A percentile compares a stretch with the other conserved stretches of the same genome.
phyloP scores from a whole-genome alignment of 1,140 invertebrate species.

The Solenopsis fugax region DNA sequence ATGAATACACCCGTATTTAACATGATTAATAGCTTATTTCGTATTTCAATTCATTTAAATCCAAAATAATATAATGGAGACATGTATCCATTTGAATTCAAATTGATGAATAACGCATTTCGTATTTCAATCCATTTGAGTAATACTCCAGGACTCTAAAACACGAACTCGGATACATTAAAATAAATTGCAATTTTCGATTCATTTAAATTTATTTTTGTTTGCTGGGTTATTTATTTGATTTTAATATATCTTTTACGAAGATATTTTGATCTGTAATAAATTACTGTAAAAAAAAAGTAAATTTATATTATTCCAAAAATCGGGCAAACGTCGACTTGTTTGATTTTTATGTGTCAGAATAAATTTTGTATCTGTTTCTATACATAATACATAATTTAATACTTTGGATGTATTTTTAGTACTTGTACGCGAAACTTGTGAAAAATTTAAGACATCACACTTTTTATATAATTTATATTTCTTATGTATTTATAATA shows the following conservation, averaged over 20 bases:
- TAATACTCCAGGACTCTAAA: no score
- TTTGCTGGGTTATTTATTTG: slow-evolving; percentile 67
- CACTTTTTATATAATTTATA: slow-evolving; percentile 43
- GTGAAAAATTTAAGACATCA: slow-evolving; percentile 55
- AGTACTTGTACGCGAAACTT: slow-evolving; percentile 25
- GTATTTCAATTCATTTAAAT: no score
- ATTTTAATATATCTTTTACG: slow-evolving; percentile 67
- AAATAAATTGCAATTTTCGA: no score
- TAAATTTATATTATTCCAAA: slow-evolving; percentile 29
- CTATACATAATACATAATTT: slow-evolving; percentile 7
- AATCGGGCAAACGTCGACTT: slow-evolving; percentile 3
- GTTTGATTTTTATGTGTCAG: slow-evolving; percentile 2
- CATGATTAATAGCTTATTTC: no score
- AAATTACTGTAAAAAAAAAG: slow-evolving; percentile 34
- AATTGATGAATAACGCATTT: no score
- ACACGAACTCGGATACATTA: no score
- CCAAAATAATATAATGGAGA: no score
- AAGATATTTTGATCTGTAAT: slow-evolving; percentile 52
- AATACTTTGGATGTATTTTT: slow-evolving; percentile 39
- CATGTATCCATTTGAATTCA: no score
- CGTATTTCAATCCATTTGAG: no score
- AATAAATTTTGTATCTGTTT: slow-evolving; percentile 21
- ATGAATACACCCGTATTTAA: no score
- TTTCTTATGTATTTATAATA: slow-evolving; percentile 38
- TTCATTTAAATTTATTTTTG: no score